These are phyloP conservation scores for Agriopis leucophaearia DNA, from an alignment of 2,888 invertebrate species.

Conservation along the genomic window DNA sequence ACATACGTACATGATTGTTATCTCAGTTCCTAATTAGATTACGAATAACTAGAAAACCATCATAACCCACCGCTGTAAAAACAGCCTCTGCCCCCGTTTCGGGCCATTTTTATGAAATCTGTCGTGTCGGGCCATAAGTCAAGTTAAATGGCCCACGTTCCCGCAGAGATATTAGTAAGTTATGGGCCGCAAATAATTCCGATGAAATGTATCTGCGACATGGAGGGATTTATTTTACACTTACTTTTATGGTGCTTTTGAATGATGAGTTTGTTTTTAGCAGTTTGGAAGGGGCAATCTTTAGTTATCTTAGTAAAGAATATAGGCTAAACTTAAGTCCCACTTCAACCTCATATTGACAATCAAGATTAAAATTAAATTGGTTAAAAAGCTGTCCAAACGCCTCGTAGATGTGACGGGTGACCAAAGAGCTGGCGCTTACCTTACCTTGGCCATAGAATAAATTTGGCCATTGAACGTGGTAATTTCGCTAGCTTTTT, in stretches of 20 bases:
- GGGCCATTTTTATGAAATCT: conserved; percentile 64
- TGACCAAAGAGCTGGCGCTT: no score
- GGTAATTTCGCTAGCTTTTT: no score
- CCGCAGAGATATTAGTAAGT: conserved; percentile 71
- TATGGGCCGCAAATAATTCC: conserved; percentile 66
- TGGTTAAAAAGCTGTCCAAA: no score
- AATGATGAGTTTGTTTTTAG: conserved; percentile 3
- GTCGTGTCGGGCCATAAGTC: conserved; percentile 66
- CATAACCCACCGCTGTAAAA: conserved; percentile 40
- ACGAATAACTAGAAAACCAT: background rate
- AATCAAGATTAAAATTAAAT: no score
- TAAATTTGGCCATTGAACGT: no score
- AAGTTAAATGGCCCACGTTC: conserved; percentile 73
- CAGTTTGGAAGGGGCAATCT: background rate
- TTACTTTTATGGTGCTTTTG: conserved; percentile 31
- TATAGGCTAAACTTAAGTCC: no score
- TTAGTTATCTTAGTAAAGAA: background rate
- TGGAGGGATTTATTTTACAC: conserved; percentile 39
- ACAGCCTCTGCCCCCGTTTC: conserved; percentile 43
- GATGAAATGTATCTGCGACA: conserved; percentile 44
- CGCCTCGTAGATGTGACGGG: no score
- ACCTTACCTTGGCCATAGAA: no score
- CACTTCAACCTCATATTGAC: no score
- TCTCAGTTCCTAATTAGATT: no score
- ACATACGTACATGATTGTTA: no score